A percentile compares a stretch with the other conserved stretches of the same genome.
phyloP scores from a whole-genome alignment of 2,797 vertebrate species.

The Synaphobranchus kaupii region DNA sequence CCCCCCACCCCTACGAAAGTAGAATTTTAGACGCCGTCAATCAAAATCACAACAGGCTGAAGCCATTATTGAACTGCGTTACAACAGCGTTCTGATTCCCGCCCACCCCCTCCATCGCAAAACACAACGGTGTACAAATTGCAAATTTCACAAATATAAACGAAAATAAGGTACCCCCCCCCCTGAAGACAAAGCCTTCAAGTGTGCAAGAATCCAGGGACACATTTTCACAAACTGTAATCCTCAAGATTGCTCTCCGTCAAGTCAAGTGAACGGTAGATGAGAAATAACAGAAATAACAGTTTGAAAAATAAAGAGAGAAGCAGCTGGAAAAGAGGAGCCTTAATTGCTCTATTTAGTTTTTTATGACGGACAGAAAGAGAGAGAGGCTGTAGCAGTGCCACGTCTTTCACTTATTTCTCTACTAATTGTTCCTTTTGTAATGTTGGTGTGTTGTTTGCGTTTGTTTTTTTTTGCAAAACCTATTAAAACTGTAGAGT shows the following conservation, averaged over 20 bases:
- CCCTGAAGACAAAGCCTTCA: neutral
- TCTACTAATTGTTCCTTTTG: neutral
- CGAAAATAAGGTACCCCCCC: neutral
- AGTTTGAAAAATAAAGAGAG: neutral
- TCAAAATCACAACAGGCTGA: slow-evolving; percentile 29
- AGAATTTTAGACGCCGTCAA: slow-evolving; percentile 42
- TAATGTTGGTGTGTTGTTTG: neutral
- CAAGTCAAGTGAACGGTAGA: neutral
- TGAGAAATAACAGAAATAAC: neutral
- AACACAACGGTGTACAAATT: neutral
- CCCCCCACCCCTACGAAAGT: neutral
- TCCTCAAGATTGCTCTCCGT: neutral
- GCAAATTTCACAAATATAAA: neutral
- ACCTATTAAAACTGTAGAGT: slow-evolving; percentile 34
- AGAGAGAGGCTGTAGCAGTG: neutral
- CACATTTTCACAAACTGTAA: neutral
- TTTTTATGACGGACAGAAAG: neutral
- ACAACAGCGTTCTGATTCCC: neutral
- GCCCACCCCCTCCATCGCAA: neutral
- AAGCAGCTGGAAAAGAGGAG: neutral
- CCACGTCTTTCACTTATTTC: neutral
- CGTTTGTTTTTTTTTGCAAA: slow-evolving; percentile 22
- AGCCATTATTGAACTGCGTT: neutral
- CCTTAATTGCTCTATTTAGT: neutral
- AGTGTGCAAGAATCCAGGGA: neutral